Evolutionary conservation across 92 coral and sea anemone species (phyloP).

Genomic region (Plumapathes pennacea): DNA sequence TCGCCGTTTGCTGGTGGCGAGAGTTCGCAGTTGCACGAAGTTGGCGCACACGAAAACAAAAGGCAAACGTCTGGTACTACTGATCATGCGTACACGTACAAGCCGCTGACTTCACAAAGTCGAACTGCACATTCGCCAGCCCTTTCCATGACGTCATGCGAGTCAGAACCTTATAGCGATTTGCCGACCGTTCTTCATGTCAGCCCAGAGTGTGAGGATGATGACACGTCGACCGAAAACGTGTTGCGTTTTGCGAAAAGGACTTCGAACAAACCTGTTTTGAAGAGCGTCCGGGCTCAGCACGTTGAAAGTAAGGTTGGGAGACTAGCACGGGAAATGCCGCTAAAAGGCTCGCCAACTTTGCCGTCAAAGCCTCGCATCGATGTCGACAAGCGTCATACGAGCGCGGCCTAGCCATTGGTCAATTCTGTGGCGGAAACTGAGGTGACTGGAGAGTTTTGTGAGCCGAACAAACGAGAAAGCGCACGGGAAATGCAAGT

Average conservation of each 20-base stretch:
- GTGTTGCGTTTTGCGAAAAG: not conserved
- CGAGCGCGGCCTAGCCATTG: no score
- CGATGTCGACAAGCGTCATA: no score
- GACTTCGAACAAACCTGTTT: not conserved
- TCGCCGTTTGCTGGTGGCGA: not conserved
- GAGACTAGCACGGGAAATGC: conserved; percentile 33
- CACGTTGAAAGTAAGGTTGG: conserved; percentile 4
- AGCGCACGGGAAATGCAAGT: no score
- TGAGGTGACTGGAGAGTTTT: no score
- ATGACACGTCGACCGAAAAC: not conserved
- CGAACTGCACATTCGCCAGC: conserved; percentile 66
- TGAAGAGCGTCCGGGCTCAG: conserved; percentile 5
- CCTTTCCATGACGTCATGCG: conserved; percentile 70
- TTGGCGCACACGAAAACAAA: conserved; percentile 5
- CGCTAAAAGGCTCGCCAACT: conserved; percentile 17
- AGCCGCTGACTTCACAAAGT: conserved; percentile 54
- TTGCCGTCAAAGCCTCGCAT: conserved; percentile 57
- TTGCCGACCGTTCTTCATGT: conserved; percentile 74
- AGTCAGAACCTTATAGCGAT: conserved; percentile 73
- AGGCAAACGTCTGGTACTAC: not conserved
- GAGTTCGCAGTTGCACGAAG: not conserved
- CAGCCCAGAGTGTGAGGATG: conserved; percentile 1
- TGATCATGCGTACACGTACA: conserved; percentile 36
- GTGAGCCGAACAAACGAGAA: no score
- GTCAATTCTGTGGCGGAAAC: no score